Base-by-base conservation (phyloP, 2,113 vertebrate genomes). In the Acrocephalus kingi region DNA sequence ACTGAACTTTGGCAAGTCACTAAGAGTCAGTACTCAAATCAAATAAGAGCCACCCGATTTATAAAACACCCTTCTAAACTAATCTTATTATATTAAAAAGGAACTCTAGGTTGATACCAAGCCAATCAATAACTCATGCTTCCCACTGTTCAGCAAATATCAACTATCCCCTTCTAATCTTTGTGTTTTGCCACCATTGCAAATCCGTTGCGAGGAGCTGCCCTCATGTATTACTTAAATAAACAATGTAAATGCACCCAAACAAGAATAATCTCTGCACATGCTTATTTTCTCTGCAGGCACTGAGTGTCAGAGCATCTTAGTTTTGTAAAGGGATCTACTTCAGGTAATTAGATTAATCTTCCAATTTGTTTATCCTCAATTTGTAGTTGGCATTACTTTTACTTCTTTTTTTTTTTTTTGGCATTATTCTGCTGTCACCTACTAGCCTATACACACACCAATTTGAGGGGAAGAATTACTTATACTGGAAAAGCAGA, bases 1-100 rank as follows among this genome's bases (percentile, higher is more conserved):
- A 93, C 89, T 95, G 87, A 96, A 97, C 56, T 90, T 94, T 97
- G 94, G 76, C 85, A 84, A 97, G 75, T 84, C n/a, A 76, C 91
- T 79, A 62, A 90, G 92, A 97, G 75, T 45, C 62, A 68, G 92
- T 95, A 92, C 86, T 76, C 95, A 96, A 96, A 95, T 90, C 68
- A 97, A 94, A 96, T 97, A 78, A 87, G 80, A 97, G 73, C 71
- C 15, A 66, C 72, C 59, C 35, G 7, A 93, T 92, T 95, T 96
- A 94, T 87, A 95, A 96, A 95, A 90, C 71, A 83, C 80, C 28
- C 90, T 97, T 95, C 81, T 82, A 76, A 97, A 77, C 43, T 81
- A 88, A 94, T 95, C 48, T 94, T 84, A 66, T 94, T 93, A 89
- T 37, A 87, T 89, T 82, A 41, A 69, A 84, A 92, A 90, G 54